Evolutionary conservation across 1,140 invertebrate species (phyloP).

Genomic region (Ostrea denselamellosa): DNA sequence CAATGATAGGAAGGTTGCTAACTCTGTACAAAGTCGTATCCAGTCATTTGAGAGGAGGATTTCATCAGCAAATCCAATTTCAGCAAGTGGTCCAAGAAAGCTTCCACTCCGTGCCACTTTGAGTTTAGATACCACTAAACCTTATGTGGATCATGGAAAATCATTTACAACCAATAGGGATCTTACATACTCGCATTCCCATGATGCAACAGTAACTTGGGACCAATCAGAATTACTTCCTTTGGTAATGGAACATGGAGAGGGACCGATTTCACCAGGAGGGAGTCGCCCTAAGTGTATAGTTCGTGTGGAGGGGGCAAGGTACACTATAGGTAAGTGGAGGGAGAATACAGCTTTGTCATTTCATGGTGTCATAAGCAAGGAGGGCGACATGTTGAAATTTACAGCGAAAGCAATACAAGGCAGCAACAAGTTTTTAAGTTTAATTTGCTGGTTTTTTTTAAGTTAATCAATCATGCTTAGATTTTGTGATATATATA

Average conservation of each 20-base stretch:
- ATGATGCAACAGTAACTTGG: constrained; percentile 32
- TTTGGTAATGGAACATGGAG: constrained; percentile 42
- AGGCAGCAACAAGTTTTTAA: too few relatives aligned
- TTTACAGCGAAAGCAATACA: too few relatives aligned
- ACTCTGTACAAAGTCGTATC: constrained; percentile 7
- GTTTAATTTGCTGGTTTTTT: too few relatives aligned
- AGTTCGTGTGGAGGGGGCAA: constrained; percentile 63
- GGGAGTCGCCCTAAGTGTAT: constrained; percentile 62
- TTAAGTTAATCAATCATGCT: too few relatives aligned
- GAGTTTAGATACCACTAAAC: neutral
- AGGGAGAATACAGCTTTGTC: neutral
- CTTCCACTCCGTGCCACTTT: neutral
- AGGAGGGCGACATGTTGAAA: neutral
- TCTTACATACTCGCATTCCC: constrained; percentile 7
- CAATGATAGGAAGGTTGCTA: neutral
- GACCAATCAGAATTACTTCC: constrained; percentile 19
- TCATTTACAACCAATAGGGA: neutral
- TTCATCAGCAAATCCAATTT: neutral
- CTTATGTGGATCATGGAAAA: neutral
- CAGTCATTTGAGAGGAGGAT: constrained; percentile 7
- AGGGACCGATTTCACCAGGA: constrained; percentile 14
- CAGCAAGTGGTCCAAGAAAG: neutral
- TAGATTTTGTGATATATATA: too few relatives aligned
- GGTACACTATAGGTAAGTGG: constrained; percentile 65
- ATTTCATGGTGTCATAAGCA: neutral